phyloP scores from a whole-genome alignment of 2,888 invertebrate genomes.

The Zeuzera pyrina region DNA sequence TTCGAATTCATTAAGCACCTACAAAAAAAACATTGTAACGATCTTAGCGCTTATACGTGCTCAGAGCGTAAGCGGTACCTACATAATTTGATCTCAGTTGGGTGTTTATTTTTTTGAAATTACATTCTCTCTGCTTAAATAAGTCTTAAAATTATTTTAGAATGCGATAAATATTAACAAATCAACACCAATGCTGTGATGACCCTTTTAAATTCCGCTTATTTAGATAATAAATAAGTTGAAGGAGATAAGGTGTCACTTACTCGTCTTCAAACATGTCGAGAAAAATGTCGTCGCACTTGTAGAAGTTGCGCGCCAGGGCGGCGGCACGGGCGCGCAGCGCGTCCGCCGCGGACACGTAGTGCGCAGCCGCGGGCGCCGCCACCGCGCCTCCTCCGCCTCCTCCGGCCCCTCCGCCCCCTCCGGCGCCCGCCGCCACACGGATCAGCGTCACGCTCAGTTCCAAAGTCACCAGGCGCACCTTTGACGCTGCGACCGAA shows the following conservation, averaged over 20 bases:
- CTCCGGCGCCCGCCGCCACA: conserved; percentile 36
- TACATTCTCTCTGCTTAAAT: too few relatives aligned
- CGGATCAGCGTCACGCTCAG: conserved; percentile 85
- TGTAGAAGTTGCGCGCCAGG: conserved; percentile 91
- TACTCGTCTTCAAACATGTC: conserved; percentile 99
- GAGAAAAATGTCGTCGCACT: conserved; percentile 97
- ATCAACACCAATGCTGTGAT: too few relatives aligned
- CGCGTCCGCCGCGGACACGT: conserved; percentile 70
- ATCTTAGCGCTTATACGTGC: too few relatives aligned
- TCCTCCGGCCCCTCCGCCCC: conserved; percentile 21
- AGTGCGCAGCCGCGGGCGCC: conserved; percentile 58
- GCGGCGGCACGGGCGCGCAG: conserved; percentile 85
- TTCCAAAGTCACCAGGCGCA: conserved; percentile 94
- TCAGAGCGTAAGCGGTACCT: too few relatives aligned
- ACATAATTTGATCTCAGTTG: too few relatives aligned
- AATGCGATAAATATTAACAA: too few relatives aligned
- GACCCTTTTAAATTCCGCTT: too few relatives aligned
- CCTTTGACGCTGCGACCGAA: conserved; percentile 78
- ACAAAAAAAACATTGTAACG: too few relatives aligned
- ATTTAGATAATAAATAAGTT: too few relatives aligned
- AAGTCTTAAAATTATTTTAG: too few relatives aligned
- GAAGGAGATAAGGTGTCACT: conserved; percentile 24
- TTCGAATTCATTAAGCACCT: too few relatives aligned
- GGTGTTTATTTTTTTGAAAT: too few relatives aligned
- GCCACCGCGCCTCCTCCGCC: conserved; percentile 26